Evolutionary conservation across 2,113 vertebrate genomes (phyloP).

Genomic region (Thinocorus orbignyianus): DNA sequence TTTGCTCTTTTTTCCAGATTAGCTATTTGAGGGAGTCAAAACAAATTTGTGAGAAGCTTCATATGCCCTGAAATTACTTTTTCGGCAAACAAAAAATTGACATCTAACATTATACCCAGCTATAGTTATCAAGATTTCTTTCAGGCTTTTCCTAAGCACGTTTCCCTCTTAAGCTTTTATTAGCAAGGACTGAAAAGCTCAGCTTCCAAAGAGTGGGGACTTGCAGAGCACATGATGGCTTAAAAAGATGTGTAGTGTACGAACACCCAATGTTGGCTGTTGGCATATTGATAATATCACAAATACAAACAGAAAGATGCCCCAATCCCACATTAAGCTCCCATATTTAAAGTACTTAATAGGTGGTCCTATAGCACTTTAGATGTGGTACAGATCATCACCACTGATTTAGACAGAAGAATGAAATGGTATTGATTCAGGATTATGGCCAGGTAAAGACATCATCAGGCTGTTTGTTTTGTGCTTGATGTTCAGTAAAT

Average conservation of each 20-base stretch:
- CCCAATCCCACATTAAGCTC: background rate
- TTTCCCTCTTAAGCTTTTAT: background rate
- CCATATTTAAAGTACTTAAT: background rate
- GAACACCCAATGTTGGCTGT: background rate
- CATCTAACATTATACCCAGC: background rate
- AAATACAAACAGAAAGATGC: background rate
- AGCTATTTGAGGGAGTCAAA: conserved; percentile 19
- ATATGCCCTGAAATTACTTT: background rate
- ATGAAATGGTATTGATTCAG: conserved; percentile 20
- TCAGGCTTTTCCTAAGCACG: background rate
- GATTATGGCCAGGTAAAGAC: conserved; percentile 33
- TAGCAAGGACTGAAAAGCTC: background rate
- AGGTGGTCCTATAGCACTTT: background rate
- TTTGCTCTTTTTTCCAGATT: conserved; percentile 28
- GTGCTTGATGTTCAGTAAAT: conserved; percentile 36
- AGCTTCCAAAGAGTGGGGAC: background rate
- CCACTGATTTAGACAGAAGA: background rate
- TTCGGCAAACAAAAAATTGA: conserved; percentile 14
- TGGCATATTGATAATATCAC: background rate
- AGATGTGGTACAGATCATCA: background rate
- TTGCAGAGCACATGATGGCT: background rate
- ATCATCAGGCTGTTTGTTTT: conserved; percentile 13
- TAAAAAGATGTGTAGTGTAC: background rate
- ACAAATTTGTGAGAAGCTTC: conserved; percentile 8
- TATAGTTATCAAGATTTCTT: background rate